Percentiles rank a stretch among this genome's conserved stretches.
Evolutionary conservation across 2,888 invertebrate species (phyloP).

Genomic region (Fissipunctia ypsillon): DNA sequence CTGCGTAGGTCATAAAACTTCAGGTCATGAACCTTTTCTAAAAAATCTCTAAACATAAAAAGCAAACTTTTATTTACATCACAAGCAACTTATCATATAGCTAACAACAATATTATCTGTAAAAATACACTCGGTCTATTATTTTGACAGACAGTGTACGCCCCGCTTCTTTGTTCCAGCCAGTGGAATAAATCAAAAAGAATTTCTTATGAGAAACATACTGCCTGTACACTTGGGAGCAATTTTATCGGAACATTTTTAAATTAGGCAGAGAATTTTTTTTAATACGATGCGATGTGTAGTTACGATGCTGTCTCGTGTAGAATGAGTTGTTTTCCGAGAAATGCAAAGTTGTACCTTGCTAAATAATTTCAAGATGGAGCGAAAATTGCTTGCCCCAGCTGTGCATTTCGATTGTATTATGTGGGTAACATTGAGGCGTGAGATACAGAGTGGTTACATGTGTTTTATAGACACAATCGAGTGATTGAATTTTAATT

Average conservation of each 20-base stretch:
- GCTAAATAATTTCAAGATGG: conserved; percentile 3
- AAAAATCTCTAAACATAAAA: conserved; percentile 4
- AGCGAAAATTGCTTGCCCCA: background rate
- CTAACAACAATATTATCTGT: conserved; percentile 27
- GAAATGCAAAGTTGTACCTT: background rate
- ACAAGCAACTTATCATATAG: conserved; percentile 11
- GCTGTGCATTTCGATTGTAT: conserved; percentile 7
- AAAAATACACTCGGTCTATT: conserved; percentile 38
- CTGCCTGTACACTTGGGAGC: conserved; percentile 57
- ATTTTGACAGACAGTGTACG: conserved; percentile 59
- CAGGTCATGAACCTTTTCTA: conserved; percentile 1
- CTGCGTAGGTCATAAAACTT: background rate
- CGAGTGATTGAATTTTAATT: background rate
- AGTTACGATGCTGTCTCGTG: conserved; percentile 7
- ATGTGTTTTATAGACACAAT: background rate
- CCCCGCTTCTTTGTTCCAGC: conserved; percentile 53
- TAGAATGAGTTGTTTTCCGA: background rate
- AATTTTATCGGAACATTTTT: conserved; percentile 39
- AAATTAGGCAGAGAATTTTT: conserved; percentile 40
- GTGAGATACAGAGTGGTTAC: background rate
- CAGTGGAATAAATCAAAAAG: conserved; percentile 67
- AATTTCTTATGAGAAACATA: conserved; percentile 67
- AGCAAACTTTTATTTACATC: conserved; percentile 2
- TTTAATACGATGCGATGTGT: conserved; percentile 19
- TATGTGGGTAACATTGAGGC: background rate